These are phyloP conservation scores for Coracias cyanogaster DNA, from an alignment of 2,797 vertebrate species.

Conservation along the genomic window DNA sequence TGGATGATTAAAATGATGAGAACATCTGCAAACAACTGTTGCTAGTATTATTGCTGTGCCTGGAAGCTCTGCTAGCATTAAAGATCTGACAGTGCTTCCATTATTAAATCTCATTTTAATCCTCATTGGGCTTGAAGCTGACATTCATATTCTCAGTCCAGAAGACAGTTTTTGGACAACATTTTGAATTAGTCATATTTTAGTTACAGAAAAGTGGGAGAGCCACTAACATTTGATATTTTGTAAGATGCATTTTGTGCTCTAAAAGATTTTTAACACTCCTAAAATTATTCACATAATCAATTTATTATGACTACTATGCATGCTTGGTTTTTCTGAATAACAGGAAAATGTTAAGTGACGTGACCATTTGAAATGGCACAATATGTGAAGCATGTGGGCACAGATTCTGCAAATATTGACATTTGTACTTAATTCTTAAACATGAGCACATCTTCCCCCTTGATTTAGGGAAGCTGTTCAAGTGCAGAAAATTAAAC, in stretches of 20 bases:
- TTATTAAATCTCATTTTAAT: slow-evolving; percentile 41
- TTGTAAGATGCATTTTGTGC: neutral
- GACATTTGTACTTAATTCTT: neutral
- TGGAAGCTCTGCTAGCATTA: slow-evolving; percentile 31
- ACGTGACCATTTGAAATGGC: neutral
- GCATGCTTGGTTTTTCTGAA: neutral
- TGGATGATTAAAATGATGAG: slow-evolving; percentile 66
- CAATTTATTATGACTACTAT: neutral
- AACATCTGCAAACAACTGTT: slow-evolving; percentile 69
- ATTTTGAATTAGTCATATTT: neutral
- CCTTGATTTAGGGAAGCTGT: neutral
- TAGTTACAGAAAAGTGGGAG: neutral
- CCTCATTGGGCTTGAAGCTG: neutral
- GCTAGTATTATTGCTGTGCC: slow-evolving; percentile 28
- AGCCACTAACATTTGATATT: neutral
- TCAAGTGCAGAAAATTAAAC: neutral
- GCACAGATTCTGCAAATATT: neutral
- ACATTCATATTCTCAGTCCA: neutral
- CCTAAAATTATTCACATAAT: neutral
- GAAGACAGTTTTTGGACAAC: neutral
- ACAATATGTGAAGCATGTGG: neutral
- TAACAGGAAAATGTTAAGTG: neutral
- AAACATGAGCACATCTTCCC: neutral
- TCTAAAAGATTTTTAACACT: neutral
- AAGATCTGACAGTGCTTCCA: slow-evolving; percentile 22